phyloP scores from a whole-genome alignment of 2,113 vertebrate species.

The Hydrolagus affinis region DNA sequence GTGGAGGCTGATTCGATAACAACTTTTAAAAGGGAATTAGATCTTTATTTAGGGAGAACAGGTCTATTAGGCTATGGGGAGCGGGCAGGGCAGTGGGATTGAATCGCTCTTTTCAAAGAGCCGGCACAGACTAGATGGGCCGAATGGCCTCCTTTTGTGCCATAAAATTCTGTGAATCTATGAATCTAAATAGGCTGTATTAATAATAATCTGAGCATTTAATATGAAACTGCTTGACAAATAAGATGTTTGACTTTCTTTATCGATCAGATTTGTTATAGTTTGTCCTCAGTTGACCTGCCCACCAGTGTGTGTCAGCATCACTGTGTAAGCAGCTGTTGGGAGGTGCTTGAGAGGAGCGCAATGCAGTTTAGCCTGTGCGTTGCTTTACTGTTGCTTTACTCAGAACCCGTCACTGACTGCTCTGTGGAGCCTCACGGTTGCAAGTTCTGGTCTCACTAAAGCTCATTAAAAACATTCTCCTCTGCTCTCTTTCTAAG shows the following conservation, averaged over 20 bases:
- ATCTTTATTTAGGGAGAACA: no score
- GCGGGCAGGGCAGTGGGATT: no score
- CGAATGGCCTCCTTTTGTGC: not conserved
- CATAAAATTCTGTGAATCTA: not conserved
- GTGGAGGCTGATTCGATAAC: no score
- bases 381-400: not conserved
- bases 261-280: not conserved
- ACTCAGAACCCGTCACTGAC: not conserved
- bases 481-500: not conserved
- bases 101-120: no score
- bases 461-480: not conserved
- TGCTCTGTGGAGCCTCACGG: not conserved
- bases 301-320: not conserved
- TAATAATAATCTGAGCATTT: not conserved
- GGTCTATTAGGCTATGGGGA: no score
- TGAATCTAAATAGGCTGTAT: not conserved
- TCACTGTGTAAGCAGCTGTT: not conserved
- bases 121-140: no score
- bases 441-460: not conserved
- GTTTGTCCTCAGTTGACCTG: not conserved
- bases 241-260: not conserved
- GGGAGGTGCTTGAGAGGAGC: not conserved
- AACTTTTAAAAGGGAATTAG: no score
- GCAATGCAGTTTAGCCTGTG: not conserved
- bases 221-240: not conserved